Evolutionary conservation across 2,113 vertebrate genomes (phyloP).

Genomic region (Oryzias celebensis): DNA sequence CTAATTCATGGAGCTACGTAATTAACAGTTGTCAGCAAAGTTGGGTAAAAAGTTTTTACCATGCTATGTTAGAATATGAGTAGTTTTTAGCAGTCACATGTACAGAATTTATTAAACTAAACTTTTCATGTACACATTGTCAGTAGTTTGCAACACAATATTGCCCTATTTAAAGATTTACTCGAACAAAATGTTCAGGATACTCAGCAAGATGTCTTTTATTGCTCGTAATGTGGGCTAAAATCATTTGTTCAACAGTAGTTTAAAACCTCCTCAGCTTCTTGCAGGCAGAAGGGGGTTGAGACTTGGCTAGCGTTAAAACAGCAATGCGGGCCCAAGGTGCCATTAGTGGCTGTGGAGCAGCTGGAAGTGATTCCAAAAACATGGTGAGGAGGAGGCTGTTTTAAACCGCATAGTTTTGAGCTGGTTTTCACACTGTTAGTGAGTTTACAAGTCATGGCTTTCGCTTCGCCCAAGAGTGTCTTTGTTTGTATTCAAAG

Average conservation of each 20-base stretch:
- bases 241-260: conserved; percentile 75
- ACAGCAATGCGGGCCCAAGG: conserved; percentile 75
- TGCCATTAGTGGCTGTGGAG: conserved; percentile 78
- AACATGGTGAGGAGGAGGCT: conserved; percentile 80
- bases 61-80: too few relatives aligned
- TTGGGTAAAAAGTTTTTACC: too few relatives aligned
- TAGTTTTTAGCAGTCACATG: too few relatives aligned
- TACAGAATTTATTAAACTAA: too few relatives aligned
- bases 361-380: conserved; percentile 94
- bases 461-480: conserved; percentile 42
- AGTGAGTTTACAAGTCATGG: conserved; percentile 84
- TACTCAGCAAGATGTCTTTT: conserved; percentile 49
- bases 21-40: too few relatives aligned
- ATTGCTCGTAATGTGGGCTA: conserved; percentile 56
- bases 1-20: too few relatives aligned
- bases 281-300: conserved; percentile 53
- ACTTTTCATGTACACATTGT: too few relatives aligned
- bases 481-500: conserved; percentile 52
- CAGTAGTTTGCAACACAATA: too few relatives aligned
- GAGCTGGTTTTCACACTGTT: conserved; percentile 88
- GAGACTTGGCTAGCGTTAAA: conserved; percentile 73
- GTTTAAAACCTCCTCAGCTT: conserved; percentile 70
- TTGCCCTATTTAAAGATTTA: conserved; percentile 11
- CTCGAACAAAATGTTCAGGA: conserved; percentile 39
- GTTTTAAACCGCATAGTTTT: conserved; percentile 87